Evolutionary conservation across 2,888 invertebrate genomes (phyloP).

Genomic region (Sarcophaga variegata): DNA sequence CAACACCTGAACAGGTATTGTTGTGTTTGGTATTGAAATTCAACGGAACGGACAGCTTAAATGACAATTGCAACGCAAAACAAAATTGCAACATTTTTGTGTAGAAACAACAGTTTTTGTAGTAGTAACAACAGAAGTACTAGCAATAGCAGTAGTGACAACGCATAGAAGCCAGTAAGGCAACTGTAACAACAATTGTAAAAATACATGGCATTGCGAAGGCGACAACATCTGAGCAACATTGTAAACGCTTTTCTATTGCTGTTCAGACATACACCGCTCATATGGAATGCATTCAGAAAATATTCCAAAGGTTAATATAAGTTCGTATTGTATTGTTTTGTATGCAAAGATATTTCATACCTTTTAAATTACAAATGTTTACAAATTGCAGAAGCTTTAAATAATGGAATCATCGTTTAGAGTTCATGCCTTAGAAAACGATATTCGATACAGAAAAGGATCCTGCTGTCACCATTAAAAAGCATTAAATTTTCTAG

Average conservation of each 20-base stretch:
- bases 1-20: constrained; percentile 27
- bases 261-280: neutral
- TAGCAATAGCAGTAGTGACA: constrained; percentile 9
- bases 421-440: no score
- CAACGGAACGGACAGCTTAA: neutral
- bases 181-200: constrained; percentile 19
- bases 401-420: no score
- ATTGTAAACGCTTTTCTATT: neutral
- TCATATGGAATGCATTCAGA: neutral
- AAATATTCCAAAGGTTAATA: neutral
- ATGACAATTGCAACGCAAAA: constrained; percentile 20
- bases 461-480: no score
- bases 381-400: neutral
- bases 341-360: neutral
- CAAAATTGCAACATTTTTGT: no score
- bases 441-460: no score
- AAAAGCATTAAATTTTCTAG: no score
- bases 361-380: neutral
- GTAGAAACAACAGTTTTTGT: constrained; percentile 5
- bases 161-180: neutral
- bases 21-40: no score
- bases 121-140: neutral
- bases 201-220: neutral
- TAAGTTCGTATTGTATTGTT: no score
- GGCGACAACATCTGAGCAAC: constrained; percentile 21